These are phyloP conservation scores for Campylomormyrus numenius DNA, from an alignment of 2,113 vertebrate species.

Conservation along the genomic window DNA sequence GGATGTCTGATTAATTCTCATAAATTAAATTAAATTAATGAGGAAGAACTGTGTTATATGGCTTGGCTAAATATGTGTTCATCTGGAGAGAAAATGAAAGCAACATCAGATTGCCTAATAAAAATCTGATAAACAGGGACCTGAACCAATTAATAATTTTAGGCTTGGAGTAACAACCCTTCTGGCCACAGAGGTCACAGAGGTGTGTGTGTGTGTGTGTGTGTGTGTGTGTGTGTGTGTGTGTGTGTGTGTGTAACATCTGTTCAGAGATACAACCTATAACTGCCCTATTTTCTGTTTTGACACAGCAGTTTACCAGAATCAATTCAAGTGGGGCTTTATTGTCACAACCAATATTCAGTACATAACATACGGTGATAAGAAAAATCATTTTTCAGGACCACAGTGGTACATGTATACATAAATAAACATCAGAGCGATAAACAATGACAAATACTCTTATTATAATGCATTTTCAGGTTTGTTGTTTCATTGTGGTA, in stretches of 20 bases:
- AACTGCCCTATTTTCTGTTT: not conserved
- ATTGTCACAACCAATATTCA: not conserved
- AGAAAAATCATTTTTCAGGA: not conserved
- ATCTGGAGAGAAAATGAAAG: not conserved
- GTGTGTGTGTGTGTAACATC: not conserved
- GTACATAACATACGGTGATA: not conserved
- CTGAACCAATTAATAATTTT: constrained; percentile 3
- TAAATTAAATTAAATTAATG: not conserved
- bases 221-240: not conserved
- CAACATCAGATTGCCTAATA: not conserved
- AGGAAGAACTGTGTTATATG: not conserved
- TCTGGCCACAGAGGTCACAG: not conserved
- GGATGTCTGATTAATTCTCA: not conserved
- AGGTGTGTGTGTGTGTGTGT: not conserved
- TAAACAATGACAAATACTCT: not conserved
- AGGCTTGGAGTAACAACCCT: not conserved
- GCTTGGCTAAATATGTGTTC: not conserved
- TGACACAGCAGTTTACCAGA: not conserved
- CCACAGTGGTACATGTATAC: not conserved
- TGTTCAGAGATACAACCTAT: not conserved
- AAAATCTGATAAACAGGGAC: not conserved
- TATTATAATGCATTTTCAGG: not conserved
- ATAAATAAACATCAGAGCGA: not conserved
- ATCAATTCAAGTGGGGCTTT: not conserved
- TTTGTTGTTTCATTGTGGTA: not conserved